Conservation (phyloP, 2,888 invertebrate genomes). For the Germaria angustata region DNA sequence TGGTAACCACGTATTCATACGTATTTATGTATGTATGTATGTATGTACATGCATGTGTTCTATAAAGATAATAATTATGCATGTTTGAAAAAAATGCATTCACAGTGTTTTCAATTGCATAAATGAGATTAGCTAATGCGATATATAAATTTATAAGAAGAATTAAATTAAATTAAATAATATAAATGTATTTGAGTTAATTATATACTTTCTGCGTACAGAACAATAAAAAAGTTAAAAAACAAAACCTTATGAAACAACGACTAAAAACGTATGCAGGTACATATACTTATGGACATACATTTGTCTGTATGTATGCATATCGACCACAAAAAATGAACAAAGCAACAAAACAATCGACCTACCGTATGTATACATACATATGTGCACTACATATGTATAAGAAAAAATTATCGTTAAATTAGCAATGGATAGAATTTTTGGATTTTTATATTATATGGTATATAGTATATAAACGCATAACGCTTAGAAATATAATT, state of each 20-base stretch:
- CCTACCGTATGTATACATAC: not conserved
- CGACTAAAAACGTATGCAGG: no score
- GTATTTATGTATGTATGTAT: not conserved
- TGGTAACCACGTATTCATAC: no score
- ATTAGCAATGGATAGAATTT: not conserved
- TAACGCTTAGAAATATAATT: not conserved
- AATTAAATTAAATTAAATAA: no score
- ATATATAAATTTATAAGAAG: no score
- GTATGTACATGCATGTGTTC: not conserved
- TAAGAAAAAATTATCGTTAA: conserved; percentile 22
- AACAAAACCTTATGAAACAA: conserved; percentile 25
- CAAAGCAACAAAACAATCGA: conserved; percentile 31
- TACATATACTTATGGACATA: no score
- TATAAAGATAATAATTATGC: no score
- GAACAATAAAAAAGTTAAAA: not conserved
- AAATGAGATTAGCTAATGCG: no score
- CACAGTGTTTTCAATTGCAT: not conserved
- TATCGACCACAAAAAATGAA: conserved; percentile 38
- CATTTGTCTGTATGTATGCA: no score
- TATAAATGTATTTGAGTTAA: no score
- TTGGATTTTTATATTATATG: no score
- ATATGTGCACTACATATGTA: not conserved
- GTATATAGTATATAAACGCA: no score
- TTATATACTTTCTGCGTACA: not conserved
- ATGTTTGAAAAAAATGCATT: not conserved